Evolutionary conservation across 2,888 invertebrate genomes (phyloP), one percentile per base, ranked within the genome.

Genomic region (Ceramica pisi): DNA sequence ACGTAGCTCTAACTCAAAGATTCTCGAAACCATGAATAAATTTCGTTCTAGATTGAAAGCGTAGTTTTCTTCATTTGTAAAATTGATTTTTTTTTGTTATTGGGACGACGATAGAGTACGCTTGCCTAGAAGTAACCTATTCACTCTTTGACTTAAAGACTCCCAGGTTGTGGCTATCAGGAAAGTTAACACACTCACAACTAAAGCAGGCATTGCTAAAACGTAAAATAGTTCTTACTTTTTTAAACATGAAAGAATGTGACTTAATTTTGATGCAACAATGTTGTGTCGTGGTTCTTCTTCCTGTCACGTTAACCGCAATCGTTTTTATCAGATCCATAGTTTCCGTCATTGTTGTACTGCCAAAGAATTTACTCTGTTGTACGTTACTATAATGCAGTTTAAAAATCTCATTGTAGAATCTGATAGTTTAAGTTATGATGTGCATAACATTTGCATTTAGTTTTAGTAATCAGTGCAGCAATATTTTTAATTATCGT

Each of bases 311-410:
- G 50, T 55, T 46, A 50, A 46, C 53, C 48, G 19, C 64, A 44
- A 51, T 51, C 23, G 44, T 57, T 57, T 38, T 63, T 77, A 77
- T 81, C 81, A 64, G 59, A 69, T 61, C 16, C 38, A n/a, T 55
- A 9, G 21, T 64, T 76, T 68, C 77, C 56, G 76, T 16, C 50
- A n/a, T 35, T 65, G 38, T 72, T 64, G 12, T 31, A 50, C 23
- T 38, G 38, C n/a, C 1, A 55, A 60, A 60, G n/a, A 9, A 12
- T 16, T 16, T 16, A 71, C 59, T 41, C 35, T 53, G 31, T 53
- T 14, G 14, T 19, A 16, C 23, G n/a, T 31, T 46, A 10, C 14
- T 61, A 26, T 48, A 66, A 16, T 14, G 14, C 12, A 41, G 21
- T 76, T 67, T 26, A 19, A 62, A 69, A 48, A 61, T 61, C 19